Base-by-base conservation (phyloP, 2,888 invertebrate genomes). In the Diarsia mendica region DNA sequence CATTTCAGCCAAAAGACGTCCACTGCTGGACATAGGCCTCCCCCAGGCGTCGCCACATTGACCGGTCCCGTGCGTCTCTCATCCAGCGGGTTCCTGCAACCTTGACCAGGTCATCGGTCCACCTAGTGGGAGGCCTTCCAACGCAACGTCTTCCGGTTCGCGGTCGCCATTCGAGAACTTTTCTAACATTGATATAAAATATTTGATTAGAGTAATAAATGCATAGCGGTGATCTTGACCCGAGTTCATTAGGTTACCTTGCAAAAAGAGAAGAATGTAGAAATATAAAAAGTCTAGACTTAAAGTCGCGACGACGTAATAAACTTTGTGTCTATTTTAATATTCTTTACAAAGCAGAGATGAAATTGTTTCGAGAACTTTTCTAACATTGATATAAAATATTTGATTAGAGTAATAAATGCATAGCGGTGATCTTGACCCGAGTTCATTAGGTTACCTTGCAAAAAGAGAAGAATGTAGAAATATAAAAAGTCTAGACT, bases 231-330 rank as follows among this genome's bases (percentile, higher is more conserved):
- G 11, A 49, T n/a, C 6, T 2, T 61, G 65, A 77, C 60, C 46
- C 3, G 46, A 18, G 60, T 61, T 75, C 81, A 65, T 81, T 77
- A 39, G 81, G 46, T 75, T n/a, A 65, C 33, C 46, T 11, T 4
- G 46, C 3, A 60, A 53, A 81, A 60, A 39, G 3, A 44, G 18
- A 44, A 44, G 44, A 64, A 63, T 15, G 10, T 39, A 15, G 33
- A n/a, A 71, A 44, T 39, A 61, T 15, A 28, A 23, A 74, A 53
- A 64, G 9, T 60, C 33, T 60, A 60, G 58, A 58, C 58, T 58
- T 18, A n/a, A 20, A 49, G n/a, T 55, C 33, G 58, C 23, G 44
- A 61, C 61, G 9, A 61, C 61, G 9, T 53, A 48, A 9, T 51
- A 58, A 48, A 39, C 9, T 13, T 55, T 48, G 8, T 13, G 23